Evolutionary conservation across 2,888 invertebrate genomes (phyloP), one percentile per base, ranked within the genome.

Genomic region (Dicyrtomina minuta): DNA sequence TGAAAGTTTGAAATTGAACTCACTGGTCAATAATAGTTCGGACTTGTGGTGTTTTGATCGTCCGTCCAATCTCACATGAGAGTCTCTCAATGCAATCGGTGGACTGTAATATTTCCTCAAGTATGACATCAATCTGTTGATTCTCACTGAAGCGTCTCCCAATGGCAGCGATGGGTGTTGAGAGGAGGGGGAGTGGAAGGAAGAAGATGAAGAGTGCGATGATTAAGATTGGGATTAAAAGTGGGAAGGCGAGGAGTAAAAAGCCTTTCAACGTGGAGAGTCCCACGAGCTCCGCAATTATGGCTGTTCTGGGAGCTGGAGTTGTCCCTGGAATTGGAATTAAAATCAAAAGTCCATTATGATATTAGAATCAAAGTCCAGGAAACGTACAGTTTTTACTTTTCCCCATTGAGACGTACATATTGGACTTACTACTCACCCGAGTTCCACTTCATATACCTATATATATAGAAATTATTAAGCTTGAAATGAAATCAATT

Each of bases 21-120:
- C 43, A 68, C 68, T 68, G 68, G 43, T 68, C 68, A 24, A 62
- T 46, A 62, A 68, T 68, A 17, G 46, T 27, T 12, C 68, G 33
- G 26, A 68, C 55, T 44, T 68, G 60, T 20, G 60, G 60, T 1
- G 68, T 46, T 15, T 51, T 55, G 5, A 68, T 46, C 41, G 20
- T 61, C 20, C 68, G 20, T 17, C 68, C 68, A 15, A 68, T 43
- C 53, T 68, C 68, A 61, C 68, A 68, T 4, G 68, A 68, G 15
- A 68, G 26, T 39, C 68, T 46, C 39, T 68, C 60, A 12, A 68
- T 60, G 43, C 68, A 68, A 41, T 68, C 33, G 13, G 53, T 41
- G 17, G 61, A 61, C 22, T 68, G 61, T 13, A 59, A 33, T 12
- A 68, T 39, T 44, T 68, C 60, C 15, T 61, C 61, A 2, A 68